Conservation (phyloP, 2,797 vertebrate species). For the Ambastaia sidthimunki region DNA sequence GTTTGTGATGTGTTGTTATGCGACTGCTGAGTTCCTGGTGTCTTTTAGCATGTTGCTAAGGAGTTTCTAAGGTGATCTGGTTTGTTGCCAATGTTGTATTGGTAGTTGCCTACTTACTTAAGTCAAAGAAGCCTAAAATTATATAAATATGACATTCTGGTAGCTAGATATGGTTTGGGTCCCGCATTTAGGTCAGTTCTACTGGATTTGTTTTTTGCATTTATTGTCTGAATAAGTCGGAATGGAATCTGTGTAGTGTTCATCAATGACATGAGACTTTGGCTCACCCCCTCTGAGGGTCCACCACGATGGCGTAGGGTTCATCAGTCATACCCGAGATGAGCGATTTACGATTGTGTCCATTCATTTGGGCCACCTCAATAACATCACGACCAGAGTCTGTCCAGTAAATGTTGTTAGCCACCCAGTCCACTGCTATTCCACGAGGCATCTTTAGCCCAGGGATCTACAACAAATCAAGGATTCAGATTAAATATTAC, state of each 20-base stretch:
- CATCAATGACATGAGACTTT: neutral
- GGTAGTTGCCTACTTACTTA: no score
- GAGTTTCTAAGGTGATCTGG: no score
- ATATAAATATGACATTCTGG: no score
- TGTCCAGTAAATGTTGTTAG: conserved; percentile 96
- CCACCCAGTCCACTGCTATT: conserved; percentile 96
- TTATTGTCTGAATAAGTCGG: neutral
- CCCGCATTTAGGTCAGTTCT: no score
- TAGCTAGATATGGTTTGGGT: no score
- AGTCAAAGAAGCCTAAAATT: no score
- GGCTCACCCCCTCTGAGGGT: conserved; percentile 88
- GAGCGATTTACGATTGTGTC: conserved; percentile 90
- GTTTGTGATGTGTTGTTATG: no score
- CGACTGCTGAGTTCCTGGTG: no score
- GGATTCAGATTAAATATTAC: neutral
- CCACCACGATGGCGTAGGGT: conserved; percentile 93
- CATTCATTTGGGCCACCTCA: conserved; percentile 91
- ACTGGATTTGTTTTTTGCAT: no score
- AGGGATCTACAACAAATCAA: conserved; percentile 79
- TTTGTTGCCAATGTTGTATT: no score
- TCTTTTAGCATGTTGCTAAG: no score
- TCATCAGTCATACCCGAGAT: conserved; percentile 98
- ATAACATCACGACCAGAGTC: conserved; percentile 95
- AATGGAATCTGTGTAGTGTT: neutral
- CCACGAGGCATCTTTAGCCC: conserved; percentile 95